phyloP scores from a whole-genome alignment of 1,140 invertebrate genomes.

The Platorchestia sp. region DNA sequence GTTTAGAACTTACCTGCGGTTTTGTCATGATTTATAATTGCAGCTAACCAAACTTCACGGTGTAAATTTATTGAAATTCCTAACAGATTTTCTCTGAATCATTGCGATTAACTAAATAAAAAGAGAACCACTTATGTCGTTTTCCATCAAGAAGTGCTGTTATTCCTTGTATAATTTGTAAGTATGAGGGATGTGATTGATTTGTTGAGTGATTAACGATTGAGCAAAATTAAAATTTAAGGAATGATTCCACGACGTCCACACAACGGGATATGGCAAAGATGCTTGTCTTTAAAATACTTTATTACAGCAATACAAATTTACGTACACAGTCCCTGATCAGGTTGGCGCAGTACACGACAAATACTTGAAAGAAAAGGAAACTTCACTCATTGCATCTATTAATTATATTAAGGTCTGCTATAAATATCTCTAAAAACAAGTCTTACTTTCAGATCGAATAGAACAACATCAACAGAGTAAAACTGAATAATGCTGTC shows the following conservation, averaged over 20 bases:
- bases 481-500: not conserved
- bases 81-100: too few relatives aligned
- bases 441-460: not conserved
- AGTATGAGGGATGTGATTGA: not conserved
- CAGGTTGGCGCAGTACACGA: not conserved
- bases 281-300: not conserved
- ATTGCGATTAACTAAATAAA: too few relatives aligned
- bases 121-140: too few relatives aligned
- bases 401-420: not conserved
- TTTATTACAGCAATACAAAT: constrained; percentile 40
- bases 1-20: too few relatives aligned
- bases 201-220: not conserved
- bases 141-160: too few relatives aligned
- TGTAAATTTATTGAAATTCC: too few relatives aligned
- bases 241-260: too few relatives aligned
- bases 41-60: too few relatives aligned
- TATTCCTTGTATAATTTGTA: not conserved
- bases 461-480: not conserved
- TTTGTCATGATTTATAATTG: too few relatives aligned
- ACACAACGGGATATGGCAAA: not conserved
- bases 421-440: not conserved
- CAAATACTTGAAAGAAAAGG: not conserved
- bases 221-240: not conserved
- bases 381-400: not conserved
- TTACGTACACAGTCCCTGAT: not conserved